Percentiles rank a stretch among this genome's conserved stretches.
Conservation (phyloP, 2,797 vertebrate species). For the Pangasius sanitwongsei region DNA sequence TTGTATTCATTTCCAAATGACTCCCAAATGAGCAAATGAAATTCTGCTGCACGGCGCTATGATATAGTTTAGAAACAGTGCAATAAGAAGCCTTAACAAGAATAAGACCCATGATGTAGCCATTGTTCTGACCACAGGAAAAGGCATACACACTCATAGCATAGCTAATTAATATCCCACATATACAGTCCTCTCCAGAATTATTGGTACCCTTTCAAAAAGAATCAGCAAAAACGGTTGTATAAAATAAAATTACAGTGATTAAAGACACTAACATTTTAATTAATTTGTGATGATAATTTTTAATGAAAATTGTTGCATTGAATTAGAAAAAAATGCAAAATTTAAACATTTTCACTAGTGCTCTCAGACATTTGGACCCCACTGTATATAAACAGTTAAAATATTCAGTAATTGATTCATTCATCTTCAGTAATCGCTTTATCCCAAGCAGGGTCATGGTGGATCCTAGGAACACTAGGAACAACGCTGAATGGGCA, state of each 20-base stretch:
- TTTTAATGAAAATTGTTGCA: too few relatives aligned
- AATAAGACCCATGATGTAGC: background rate
- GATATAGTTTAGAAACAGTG: background rate
- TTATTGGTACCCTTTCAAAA: background rate
- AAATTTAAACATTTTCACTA: too few relatives aligned
- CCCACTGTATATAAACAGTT: background rate
- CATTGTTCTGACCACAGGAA: background rate
- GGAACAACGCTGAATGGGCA: background rate
- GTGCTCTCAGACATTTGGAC: too few relatives aligned
- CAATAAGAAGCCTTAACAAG: background rate
- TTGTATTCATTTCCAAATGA: background rate
- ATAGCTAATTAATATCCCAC: background rate
- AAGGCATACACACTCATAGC: background rate
- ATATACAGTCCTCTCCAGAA: background rate
- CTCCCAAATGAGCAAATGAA: background rate
- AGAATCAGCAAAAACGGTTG: background rate
- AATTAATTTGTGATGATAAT: too few relatives aligned
- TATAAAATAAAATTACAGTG: background rate
- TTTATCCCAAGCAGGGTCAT: background rate
- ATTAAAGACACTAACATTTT: background rate
- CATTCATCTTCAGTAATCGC: background rate
- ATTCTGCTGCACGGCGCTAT: background rate
- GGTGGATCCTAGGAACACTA: background rate
- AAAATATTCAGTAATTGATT: background rate
- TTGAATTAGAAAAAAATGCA: too few relatives aligned